Conservation (phyloP, 1,140 invertebrate genomes). For the Euura saliciscinereae region DNA sequence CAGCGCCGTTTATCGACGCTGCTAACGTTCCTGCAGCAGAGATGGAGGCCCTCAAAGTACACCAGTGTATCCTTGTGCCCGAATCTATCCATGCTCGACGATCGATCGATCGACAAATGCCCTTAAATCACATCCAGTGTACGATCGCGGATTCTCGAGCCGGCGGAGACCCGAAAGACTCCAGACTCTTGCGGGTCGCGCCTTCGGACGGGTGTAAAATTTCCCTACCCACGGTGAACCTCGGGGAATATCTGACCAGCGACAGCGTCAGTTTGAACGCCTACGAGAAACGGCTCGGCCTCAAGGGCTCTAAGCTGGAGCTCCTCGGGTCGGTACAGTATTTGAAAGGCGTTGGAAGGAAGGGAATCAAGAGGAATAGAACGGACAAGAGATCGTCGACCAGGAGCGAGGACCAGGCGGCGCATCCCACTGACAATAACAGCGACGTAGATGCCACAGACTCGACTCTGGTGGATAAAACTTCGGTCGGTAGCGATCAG, state of each 20-base stretch:
- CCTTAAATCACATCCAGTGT: conserved; percentile 31
- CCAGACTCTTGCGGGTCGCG: conserved; percentile 55
- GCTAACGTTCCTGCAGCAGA: conserved; percentile 76
- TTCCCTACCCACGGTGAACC: conserved; percentile 71
- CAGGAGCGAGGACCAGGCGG: conserved; percentile 36
- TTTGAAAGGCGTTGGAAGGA: conserved; percentile 53
- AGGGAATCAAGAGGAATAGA: conserved; percentile 53
- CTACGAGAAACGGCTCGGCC: conserved; percentile 71
- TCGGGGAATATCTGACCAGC: conserved; percentile 75
- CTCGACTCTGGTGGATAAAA: conserved; percentile 38
- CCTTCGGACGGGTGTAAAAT: conserved; percentile 65
- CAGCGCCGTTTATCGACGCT: conserved; percentile 77
- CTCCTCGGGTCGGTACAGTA: conserved; percentile 53
- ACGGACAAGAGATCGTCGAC: conserved; percentile 44
- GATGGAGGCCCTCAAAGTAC: conserved; percentile 71
- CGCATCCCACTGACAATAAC: conserved; percentile 41
- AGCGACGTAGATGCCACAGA: conserved; percentile 53
- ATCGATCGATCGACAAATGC: conserved; percentile 13
- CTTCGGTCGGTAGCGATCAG: conserved; percentile 6
- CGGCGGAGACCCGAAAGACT: conserved; percentile 32
- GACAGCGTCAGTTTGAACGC: conserved; percentile 76
- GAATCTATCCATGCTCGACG: conserved; percentile 33
- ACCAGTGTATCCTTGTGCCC: conserved; percentile 63
- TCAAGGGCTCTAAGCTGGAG: conserved; percentile 55
- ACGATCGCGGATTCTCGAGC: conserved; percentile 28